Conservation (phyloP, 2,797 vertebrate species). For the Notolepis coatsorum region DNA sequence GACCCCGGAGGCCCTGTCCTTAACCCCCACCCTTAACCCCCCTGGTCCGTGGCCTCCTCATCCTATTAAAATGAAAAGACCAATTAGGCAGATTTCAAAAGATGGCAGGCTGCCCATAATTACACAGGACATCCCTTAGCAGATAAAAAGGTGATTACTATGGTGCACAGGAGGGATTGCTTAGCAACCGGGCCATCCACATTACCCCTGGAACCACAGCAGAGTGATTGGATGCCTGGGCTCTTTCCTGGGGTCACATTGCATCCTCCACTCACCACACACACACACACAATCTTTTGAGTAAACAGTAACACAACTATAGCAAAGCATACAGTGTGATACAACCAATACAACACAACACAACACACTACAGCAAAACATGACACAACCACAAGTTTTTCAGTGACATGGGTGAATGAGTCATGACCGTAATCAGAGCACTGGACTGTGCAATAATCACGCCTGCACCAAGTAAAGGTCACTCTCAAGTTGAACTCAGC, state of each 20-base stretch:
- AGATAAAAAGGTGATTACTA: conserved; percentile 79
- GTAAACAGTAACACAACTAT: no score
- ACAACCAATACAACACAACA: background rate
- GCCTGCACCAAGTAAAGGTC: conserved; percentile 61
- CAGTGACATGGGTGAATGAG: conserved; percentile 57
- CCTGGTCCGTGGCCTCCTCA: conserved; percentile 57
- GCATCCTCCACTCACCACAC: conserved; percentile 25
- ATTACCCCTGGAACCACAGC: conserved; percentile 47
- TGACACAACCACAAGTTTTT: conserved; percentile 19
- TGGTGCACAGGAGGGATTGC: conserved; percentile 55
- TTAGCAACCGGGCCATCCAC: conserved; percentile 59
- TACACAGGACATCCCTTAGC: conserved; percentile 75
- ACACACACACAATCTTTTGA: conserved; percentile 5
- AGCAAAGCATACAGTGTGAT: conserved; percentile 7
- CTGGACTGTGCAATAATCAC: conserved; percentile 62
- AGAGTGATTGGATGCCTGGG: conserved; percentile 26
- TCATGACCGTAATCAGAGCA: conserved; percentile 62
- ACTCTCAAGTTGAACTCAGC: conserved; percentile 55
- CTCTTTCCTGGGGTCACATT: conserved; percentile 35
- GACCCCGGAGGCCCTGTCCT: conserved; percentile 67
- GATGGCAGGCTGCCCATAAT: conserved; percentile 78
- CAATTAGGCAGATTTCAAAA: conserved; percentile 87
- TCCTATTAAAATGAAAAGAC: conserved; percentile 80
- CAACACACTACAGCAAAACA: conserved; percentile 26
- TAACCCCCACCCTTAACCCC: conserved; percentile 70